Conservation (phyloP, 2,888 invertebrate genomes). For the Hoplodrina blanda region DNA sequence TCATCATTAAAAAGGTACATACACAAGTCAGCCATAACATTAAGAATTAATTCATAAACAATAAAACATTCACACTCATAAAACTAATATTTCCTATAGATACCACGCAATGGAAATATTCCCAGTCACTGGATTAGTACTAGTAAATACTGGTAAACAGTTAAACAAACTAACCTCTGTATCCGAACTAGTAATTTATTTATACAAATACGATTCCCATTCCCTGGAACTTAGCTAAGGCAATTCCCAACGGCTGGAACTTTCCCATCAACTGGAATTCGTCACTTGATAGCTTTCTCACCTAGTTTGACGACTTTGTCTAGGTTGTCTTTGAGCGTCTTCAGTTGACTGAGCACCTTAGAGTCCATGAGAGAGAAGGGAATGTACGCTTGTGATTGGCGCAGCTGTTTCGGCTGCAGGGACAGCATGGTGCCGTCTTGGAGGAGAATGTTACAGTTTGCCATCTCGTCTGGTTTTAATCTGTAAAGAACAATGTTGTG, state of each 20-base stretch:
- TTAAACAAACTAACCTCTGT: slow-evolving; percentile 12
- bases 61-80: slow-evolving; percentile 69
- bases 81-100: slow-evolving; percentile 53
- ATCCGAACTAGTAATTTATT: slow-evolving; percentile 21
- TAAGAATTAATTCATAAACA: slow-evolving; percentile 73
- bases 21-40: slow-evolving; percentile 80
- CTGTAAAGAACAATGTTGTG: slow-evolving; percentile 67
- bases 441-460: slow-evolving; percentile 93
- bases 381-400: slow-evolving; percentile 84
- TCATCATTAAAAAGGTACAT: slow-evolving; percentile 60
- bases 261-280: slow-evolving; percentile 27
- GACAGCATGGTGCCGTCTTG: slow-evolving; percentile 92
- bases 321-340: slow-evolving; percentile 88
- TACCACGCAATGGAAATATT: slow-evolving; percentile 44
- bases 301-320: slow-evolving; percentile 82
- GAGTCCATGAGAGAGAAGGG: slow-evolving; percentile 85
- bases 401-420: slow-evolving; percentile 89
- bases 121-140: slow-evolving; percentile 52
- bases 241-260: slow-evolving; percentile 18
- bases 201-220: slow-evolving; percentile 2
- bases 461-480: slow-evolving; percentile 87
- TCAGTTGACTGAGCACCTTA: slow-evolving; percentile 85
- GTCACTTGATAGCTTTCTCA: slow-evolving; percentile 75
- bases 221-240: not conserved
- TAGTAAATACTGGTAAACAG: slow-evolving; percentile 26